Conservation (phyloP, 2,797 vertebrate genomes). For the Thunnus albacares region DNA sequence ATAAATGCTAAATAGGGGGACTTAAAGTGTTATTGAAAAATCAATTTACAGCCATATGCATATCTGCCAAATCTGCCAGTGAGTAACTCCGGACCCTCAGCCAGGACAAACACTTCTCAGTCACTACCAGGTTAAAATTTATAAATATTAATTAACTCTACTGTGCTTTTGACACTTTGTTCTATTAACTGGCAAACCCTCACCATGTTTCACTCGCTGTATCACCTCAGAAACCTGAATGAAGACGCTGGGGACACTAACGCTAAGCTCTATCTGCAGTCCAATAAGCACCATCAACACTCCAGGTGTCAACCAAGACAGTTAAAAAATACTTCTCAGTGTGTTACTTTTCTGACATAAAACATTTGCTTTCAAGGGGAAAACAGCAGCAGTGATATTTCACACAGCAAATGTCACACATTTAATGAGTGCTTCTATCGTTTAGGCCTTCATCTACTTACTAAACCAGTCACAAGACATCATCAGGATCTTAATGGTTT, state of each 20-base stretch:
- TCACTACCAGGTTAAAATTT: constrained; percentile 24
- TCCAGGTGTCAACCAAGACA: neutral
- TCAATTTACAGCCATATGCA: too few species aligned
- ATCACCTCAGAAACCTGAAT: too few species aligned
- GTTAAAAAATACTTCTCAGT: neutral
- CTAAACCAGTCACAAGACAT: neutral
- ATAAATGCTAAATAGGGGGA: too few species aligned
- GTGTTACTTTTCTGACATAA: too few species aligned
- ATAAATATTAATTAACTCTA: constrained; percentile 18
- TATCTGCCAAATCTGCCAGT: constrained; percentile 27
- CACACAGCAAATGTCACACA: too few species aligned
- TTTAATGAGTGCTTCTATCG: too few species aligned
- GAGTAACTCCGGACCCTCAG: constrained; percentile 28
- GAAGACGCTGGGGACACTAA: neutral
- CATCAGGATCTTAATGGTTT: neutral
- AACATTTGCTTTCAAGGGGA: too few species aligned
- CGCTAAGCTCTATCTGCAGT: neutral
- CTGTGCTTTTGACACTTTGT: constrained; percentile 20
- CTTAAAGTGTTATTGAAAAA: too few species aligned
- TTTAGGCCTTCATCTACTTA: neutral
- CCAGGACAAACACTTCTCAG: constrained; percentile 34
- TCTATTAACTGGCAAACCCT: neutral
- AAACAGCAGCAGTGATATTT: too few species aligned
- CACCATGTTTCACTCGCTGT: constrained; percentile 10
- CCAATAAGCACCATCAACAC: neutral